Base-by-base conservation (phyloP, 2,888 invertebrate species). In the Plebejus anna region DNA sequence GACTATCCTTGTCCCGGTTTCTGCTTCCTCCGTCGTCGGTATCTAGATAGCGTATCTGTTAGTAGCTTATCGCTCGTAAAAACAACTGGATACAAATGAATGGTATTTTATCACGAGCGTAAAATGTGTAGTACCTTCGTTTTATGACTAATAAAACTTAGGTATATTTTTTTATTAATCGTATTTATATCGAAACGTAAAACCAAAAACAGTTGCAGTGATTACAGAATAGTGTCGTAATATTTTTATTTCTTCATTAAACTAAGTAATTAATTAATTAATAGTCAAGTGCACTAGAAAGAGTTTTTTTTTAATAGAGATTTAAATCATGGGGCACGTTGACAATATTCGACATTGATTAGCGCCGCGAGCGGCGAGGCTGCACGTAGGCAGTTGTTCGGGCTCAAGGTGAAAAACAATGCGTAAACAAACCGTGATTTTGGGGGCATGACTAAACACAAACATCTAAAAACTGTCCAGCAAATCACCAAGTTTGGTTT, bases 1-100 rank as follows among this genome's bases (percentile, higher is more conserved):
- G 82, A 82, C 86, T 87, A 92, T 90, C 94, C 93, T 93, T 93
- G 93, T 85, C 91, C 93, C 90, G 88, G 89, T 92, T 92, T 90
- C 88, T 85, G 87, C 91, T 92, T 90, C 90, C 92, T 91, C 88
- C 82, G 85, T 88, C 86, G 87, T 85, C 85, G 84, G 86, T 84
- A 91, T 89, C 89, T 86, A 86, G 92, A 92, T 93, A 90, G 84
- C 84, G 82, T 83, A 91, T 92, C 91, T 85, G 83, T 83, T 85
- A 84, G 85, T 88, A 87, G 88, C 90, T 92, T 93, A 93, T 93
- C 92, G 85, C 89, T 89, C 7, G 89, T 90, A 90, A 88, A 85
- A 87, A 84, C 80, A 83, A 80, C 81, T 77, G 77, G 76, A 79
- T 77, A 87, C 86, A 87, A 89, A 87, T 84, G 84, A 84, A 77